A percentile compares a stretch with the other conserved stretches of the same genome.
Evolutionary conservation across 2,113 vertebrate species (phyloP).

Genomic region (Zingel zingel): DNA sequence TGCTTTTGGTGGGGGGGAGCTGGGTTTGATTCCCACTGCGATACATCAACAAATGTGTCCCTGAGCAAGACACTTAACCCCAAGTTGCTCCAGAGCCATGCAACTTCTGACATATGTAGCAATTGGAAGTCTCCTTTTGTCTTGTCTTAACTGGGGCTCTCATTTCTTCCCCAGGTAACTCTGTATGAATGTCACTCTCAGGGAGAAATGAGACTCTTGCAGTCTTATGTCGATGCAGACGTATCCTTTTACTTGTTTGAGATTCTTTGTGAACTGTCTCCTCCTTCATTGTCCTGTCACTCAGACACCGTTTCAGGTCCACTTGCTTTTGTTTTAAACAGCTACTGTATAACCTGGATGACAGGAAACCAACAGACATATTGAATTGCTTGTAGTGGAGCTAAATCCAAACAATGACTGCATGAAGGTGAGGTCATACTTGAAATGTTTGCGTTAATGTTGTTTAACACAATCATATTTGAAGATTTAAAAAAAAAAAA

Average conservation of each 20-base stretch:
- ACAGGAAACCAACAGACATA: background rate
- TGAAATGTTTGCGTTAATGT: background rate
- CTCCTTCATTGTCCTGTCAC: background rate
- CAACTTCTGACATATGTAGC: no score
- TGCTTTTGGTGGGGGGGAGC: no score
- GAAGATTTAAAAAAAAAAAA: no score
- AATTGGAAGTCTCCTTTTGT: no score
- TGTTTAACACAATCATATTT: background rate
- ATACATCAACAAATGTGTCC: no score
- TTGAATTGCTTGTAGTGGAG: background rate
- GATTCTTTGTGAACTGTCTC: background rate
- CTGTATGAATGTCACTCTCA: conserved; percentile 99
- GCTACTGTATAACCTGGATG: background rate
- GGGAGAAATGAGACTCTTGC: conserved; percentile 94
- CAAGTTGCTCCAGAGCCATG: no score
- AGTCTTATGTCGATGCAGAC: conserved; percentile 98
- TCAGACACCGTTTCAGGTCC: background rate
- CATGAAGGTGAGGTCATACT: background rate
- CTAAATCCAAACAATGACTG: background rate
- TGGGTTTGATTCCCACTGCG: no score
- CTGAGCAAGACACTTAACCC: no score
- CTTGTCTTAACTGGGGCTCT: no score
- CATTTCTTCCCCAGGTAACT: conserved; percentile 88
- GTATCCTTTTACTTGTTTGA: conserved; percentile 89
- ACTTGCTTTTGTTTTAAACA: background rate